These are phyloP conservation scores for Pedetes capensis DNA, from an alignment of 2,113 vertebrate species.

Conservation along the genomic window DNA sequence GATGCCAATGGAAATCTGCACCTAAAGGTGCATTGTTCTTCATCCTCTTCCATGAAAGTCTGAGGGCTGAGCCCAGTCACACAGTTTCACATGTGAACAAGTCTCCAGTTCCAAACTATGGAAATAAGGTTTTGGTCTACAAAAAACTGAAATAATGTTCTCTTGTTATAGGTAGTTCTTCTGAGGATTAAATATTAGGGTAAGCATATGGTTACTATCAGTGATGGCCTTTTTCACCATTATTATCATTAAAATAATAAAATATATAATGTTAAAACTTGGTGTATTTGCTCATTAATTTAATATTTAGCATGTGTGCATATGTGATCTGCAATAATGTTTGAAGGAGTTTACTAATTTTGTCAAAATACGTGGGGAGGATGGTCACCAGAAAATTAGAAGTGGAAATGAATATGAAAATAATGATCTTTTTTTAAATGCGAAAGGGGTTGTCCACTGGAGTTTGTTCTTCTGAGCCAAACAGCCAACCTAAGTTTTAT, in stretches of 20 bases:
- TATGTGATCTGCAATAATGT: neutral
- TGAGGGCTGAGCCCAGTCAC: neutral
- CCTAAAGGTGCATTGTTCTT: neutral
- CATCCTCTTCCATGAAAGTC: neutral
- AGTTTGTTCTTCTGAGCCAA: no score
- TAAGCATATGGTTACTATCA: neutral
- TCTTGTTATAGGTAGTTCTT: neutral
- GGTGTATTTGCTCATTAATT: neutral
- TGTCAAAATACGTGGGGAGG: no score
- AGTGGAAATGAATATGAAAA: no score
- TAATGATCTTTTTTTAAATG: no score
- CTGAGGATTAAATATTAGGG: neutral
- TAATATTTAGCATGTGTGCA: neutral
- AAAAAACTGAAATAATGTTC: neutral
- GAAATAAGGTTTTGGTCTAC: neutral
- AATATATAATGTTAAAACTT: neutral
- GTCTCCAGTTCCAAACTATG: neutral
- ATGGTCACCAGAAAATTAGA: no score
- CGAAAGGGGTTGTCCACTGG: no score
- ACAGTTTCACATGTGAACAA: neutral
- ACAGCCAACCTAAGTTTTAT: no score
- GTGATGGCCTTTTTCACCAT: neutral
- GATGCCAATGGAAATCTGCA: neutral
- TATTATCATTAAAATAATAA: neutral
- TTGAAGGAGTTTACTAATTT: conserved; percentile 6